Conservation (phyloP, 2,888 invertebrate genomes). For the Schizaphis graminum region DNA sequence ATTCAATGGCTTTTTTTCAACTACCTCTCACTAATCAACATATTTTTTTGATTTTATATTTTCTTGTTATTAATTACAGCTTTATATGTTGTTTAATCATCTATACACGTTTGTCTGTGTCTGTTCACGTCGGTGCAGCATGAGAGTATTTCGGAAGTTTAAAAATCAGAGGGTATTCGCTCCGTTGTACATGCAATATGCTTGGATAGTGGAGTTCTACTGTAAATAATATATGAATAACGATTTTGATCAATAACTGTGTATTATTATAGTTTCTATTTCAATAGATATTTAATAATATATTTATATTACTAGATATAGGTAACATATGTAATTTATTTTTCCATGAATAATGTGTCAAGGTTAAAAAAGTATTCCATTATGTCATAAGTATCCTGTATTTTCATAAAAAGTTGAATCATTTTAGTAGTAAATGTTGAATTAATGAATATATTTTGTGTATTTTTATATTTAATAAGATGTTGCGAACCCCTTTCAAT, state of each 20-base stretch:
- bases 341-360: background rate
- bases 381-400: background rate
- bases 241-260: background rate
- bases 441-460: background rate
- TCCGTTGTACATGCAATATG: no score
- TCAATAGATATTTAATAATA: no score
- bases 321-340: background rate
- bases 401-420: background rate
- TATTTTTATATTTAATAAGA: background rate
- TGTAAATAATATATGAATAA: background rate
- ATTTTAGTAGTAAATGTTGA: background rate
- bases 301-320: no score
- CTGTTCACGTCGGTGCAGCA: no score
- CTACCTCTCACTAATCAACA: no score
- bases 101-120: background rate
- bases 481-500: background rate
- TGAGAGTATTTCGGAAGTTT: no score
- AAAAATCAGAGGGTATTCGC: no score
- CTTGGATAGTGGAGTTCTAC: background rate
- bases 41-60: no score
- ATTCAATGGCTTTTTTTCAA: no score
- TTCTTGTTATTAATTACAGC: no score
- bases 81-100: no score
- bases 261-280: background rate
- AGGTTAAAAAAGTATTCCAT: background rate